Evolutionary conservation across 1,140 invertebrate genomes (phyloP).

Genomic region (Cydia pomonella): DNA sequence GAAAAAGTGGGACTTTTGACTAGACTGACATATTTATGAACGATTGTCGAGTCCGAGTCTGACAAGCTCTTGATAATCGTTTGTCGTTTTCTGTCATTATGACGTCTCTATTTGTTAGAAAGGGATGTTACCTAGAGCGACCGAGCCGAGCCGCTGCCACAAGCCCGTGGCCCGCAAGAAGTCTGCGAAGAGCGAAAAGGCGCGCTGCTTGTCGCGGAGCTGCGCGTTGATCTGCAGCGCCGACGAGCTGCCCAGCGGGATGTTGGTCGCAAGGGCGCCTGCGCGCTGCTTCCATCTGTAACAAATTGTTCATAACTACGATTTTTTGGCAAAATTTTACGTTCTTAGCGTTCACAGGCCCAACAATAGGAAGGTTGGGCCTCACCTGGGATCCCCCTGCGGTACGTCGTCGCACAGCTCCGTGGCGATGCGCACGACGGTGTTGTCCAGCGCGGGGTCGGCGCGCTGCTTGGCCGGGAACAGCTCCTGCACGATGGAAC

Average conservation of each 20-base stretch:
- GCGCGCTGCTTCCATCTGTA: slow-evolving; percentile 52
- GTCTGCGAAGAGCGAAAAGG: slow-evolving; percentile 86
- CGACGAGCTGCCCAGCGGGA: slow-evolving; percentile 82
- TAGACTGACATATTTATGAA: too few species aligned
- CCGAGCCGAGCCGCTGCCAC: slow-evolving; percentile 86
- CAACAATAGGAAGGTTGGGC: too few species aligned
- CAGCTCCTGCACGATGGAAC: slow-evolving; percentile 84
- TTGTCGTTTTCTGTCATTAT: too few species aligned
- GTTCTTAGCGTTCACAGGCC: too few species aligned
- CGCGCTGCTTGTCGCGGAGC: slow-evolving; percentile 92
- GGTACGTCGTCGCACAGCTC: slow-evolving; percentile 94
- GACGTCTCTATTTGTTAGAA: too few species aligned
- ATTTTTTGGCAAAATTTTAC: too few species aligned
- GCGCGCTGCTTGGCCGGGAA: slow-evolving; percentile 81
- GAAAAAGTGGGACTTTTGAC: too few species aligned
- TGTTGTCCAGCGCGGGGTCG: slow-evolving; percentile 84
- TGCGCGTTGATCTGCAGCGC: slow-evolving; percentile 92
- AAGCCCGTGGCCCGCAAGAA: slow-evolving; percentile 90
- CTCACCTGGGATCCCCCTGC: slow-evolving; percentile 90
- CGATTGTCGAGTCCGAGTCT: too few species aligned
- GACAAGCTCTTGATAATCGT: too few species aligned
- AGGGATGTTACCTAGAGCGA: slow-evolving; percentile 87
- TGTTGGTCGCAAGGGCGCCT: slow-evolving; percentile 43
- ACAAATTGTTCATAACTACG: too few species aligned
- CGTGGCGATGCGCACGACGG: slow-evolving; percentile 86